Conservation (phyloP, 2,797 vertebrate species). For the Peromyscus aztecus region DNA sequence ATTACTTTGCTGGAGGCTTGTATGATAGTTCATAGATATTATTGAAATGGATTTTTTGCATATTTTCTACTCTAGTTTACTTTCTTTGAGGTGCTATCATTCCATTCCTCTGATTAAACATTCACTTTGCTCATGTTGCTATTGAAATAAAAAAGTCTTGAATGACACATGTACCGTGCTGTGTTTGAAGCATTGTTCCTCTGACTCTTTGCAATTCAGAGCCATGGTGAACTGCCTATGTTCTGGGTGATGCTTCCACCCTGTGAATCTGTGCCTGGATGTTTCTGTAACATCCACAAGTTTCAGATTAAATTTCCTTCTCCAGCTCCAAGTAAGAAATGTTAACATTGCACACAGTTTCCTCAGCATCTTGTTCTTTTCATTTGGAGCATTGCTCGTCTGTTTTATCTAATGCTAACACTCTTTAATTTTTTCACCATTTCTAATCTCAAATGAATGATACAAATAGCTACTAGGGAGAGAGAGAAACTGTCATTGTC, state of each 20-base stretch:
- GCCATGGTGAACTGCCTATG: not conserved
- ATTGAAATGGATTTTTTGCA: slow-evolving; percentile 27
- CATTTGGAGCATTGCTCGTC: not conserved
- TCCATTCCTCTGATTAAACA: not conserved
- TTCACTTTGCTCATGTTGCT: not conserved
- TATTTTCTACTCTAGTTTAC: slow-evolving; percentile 37
- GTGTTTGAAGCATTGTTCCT: not conserved
- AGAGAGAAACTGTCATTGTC: not conserved
- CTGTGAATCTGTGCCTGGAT: not conserved
- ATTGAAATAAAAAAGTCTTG: not conserved
- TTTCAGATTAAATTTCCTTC: not conserved
- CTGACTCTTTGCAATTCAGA: not conserved
- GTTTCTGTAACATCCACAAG: not conserved
- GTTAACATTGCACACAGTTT: not conserved
- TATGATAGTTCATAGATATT: not conserved
- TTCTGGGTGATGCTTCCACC: no score
- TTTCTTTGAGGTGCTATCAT: not conserved
- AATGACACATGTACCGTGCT: not conserved
- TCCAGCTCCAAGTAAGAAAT: not conserved
- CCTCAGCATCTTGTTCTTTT: not conserved
- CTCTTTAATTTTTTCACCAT: not conserved
- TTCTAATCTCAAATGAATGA: not conserved
- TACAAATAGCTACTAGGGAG: not conserved
- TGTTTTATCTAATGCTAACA: not conserved
- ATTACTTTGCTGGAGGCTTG: not conserved